Conservation (phyloP, 2,888 invertebrate genomes). For the Drosophila melanosoma region DNA sequence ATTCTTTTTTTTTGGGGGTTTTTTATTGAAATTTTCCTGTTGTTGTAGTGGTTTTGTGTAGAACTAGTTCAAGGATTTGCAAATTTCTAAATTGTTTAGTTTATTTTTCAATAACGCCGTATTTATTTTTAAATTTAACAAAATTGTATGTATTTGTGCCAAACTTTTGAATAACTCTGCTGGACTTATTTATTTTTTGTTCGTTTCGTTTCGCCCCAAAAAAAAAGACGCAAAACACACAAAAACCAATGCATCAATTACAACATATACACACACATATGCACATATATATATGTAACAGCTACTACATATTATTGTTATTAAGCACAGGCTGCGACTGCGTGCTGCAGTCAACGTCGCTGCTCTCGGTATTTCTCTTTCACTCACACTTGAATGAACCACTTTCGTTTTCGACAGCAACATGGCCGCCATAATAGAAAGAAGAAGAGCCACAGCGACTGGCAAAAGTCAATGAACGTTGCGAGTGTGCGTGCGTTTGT, state of each 20-base stretch:
- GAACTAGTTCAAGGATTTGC: conserved; percentile 77
- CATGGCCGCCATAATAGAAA: conserved; percentile 51
- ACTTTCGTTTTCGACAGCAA: conserved; percentile 76
- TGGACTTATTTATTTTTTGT: not conserved
- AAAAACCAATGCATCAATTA: conserved; percentile 75
- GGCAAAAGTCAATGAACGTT: conserved; percentile 75
- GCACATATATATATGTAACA: conserved; percentile 34
- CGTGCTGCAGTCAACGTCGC: conserved; percentile 39
- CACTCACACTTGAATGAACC: conserved; percentile 47
- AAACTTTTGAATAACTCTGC: not conserved
- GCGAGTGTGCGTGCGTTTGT: conserved; percentile 6
- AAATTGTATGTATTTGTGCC: not conserved
- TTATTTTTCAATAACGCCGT: not conserved
- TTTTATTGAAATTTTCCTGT: conserved; percentile 51
- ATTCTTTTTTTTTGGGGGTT: conserved; percentile 27
- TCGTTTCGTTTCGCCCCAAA: conserved; percentile 11
- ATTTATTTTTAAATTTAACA: not conserved
- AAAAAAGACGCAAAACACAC: conserved; percentile 1
- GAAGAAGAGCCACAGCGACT: conserved; percentile 30
- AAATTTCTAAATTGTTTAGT: conserved; percentile 35
- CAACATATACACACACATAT: conserved; percentile 55
- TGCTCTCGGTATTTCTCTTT: conserved; percentile 11
- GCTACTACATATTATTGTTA: conserved; percentile 9
- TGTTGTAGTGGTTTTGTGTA: conserved; percentile 30
- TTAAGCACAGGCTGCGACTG: conserved; percentile 64